Percentiles rank a stretch among this genome's conserved stretches.
phyloP scores from a whole-genome alignment of 2,113 vertebrate species.

The Triplophysa rosa region DNA sequence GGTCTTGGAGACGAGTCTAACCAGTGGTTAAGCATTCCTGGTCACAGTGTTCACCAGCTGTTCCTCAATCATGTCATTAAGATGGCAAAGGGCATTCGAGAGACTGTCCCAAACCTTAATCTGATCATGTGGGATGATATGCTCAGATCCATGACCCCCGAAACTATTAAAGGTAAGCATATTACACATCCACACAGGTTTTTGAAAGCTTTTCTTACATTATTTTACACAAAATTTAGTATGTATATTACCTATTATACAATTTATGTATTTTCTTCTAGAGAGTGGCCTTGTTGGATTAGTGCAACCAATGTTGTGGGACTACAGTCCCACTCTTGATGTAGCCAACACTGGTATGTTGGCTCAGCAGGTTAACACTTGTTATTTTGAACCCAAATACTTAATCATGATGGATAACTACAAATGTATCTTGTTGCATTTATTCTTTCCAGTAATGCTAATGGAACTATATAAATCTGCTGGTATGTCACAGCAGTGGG shows the following conservation, averaged over 20 bases:
- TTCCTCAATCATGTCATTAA: constrained; percentile 84
- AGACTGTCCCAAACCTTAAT: constrained; percentile 72
- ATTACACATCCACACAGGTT: neutral
- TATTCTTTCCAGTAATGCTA: constrained; percentile 32
- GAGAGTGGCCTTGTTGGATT: constrained; percentile 84
- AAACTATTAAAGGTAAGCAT: constrained; percentile 79
- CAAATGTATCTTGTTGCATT: neutral
- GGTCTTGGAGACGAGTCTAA: constrained; percentile 88
- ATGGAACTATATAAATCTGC: constrained; percentile 84
- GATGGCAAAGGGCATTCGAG: constrained; percentile 75
- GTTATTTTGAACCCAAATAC: neutral
- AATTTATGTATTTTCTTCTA: constrained; percentile 59
- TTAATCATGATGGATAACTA: neutral
- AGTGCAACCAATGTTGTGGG: constrained; percentile 93
- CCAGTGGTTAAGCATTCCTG: constrained; percentile 76
- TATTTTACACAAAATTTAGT: neutral
- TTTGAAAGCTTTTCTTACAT: neutral
- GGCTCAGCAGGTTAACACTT: neutral
- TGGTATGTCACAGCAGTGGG: constrained; percentile 85
- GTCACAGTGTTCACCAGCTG: constrained; percentile 75
- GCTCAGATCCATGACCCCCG: constrained; percentile 81
- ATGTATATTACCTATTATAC: neutral
- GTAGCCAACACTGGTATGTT: constrained; percentile 81
- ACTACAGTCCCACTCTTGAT: constrained; percentile 84
- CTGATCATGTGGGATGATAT: constrained; percentile 95